Base-by-base conservation (phyloP, 2,113 vertebrate genomes). In the Engystomops pustulosus region DNA sequence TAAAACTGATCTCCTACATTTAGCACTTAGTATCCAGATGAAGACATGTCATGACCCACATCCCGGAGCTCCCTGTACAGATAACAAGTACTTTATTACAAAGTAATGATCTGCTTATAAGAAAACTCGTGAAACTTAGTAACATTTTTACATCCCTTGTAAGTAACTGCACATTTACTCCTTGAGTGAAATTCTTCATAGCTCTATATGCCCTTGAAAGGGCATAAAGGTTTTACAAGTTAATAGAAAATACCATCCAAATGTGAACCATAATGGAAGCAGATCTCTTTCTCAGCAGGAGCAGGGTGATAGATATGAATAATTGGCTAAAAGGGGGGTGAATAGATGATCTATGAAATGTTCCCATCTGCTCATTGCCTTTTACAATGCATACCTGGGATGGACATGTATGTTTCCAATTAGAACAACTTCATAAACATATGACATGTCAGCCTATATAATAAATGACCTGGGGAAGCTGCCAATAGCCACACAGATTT, bases 361-460 rank as follows among this genome's bases (percentile, higher is more conserved):
- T 10, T 18, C 45, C 44, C 44, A 74, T 49, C 71, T 49, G 14
- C 27, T 32, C 20, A 49, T 7, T 74, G 44, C 6, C 25, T 74
- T 38, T 47, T 27, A 49, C 23, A 74, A 47, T 25, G 23, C 41
- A 74, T 74, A 30, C 44, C 70, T 47, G 23, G 10, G 49, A 3
- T 27, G 44, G 12, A 47, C 38, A 74, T 45, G 38, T 45, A 27
- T 74, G 41, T 74, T 47, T 74, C 60, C 60, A 65, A 34, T 65
- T 65, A 65, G 15, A 65, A 6, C 32, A 47, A 20, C 30, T 32
- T 67, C 32, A 67, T 27, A 25, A 72, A 14, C 41, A 25, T 49
- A 74, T 74, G 70, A 74, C 30, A 74, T 47, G 6, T 47, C 15
- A 71, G 38, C 6, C 15, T 23, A 38, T 71, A 12, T 71, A 3